Evolutionary conservation across 1,140 invertebrate species (phyloP).

Genomic region (Musca vetustissima): DNA sequence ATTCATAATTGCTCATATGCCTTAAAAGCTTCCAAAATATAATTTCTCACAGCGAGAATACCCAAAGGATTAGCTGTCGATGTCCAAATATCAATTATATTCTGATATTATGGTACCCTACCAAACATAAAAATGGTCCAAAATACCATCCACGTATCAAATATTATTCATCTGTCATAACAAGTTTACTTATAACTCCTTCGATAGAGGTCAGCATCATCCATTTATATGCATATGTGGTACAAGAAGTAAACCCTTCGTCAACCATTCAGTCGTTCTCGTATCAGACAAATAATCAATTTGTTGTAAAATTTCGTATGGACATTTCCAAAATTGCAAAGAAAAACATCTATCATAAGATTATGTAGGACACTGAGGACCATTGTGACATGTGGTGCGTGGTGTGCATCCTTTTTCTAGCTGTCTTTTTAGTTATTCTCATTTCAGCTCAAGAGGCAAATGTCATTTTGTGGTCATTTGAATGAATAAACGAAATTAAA

Average conservation of each 20-base stretch:
- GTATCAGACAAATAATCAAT: neutral
- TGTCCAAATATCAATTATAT: too few relatives aligned
- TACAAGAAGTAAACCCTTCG: neutral
- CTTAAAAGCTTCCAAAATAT: too few relatives aligned
- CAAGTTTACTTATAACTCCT: neutral
- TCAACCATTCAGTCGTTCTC: neutral
- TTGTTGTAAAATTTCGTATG: slow-evolving; percentile 44
- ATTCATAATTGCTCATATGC: too few relatives aligned
- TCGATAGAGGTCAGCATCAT: slow-evolving; percentile 3
- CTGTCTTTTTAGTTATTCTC: neutral
- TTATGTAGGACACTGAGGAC: slow-evolving; percentile 32
- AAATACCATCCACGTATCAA: too few relatives aligned
- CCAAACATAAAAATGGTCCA: too few relatives aligned
- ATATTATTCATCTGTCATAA: slow-evolving; percentile 5
- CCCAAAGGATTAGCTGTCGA: too few relatives aligned
- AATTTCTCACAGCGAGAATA: too few relatives aligned
- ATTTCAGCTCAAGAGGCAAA: slow-evolving; percentile 41
- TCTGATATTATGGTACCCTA: too few relatives aligned
- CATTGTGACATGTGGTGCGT: neutral
- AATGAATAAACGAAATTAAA: slow-evolving; percentile 55
- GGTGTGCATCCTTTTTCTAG: neutral
- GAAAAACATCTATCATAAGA: slow-evolving; percentile 47
- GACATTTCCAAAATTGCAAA: slow-evolving; percentile 43
- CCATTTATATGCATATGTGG: neutral
- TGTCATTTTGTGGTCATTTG: slow-evolving; percentile 53